These are phyloP conservation scores for Ceyx cyanopectus DNA, from an alignment of 2,113 vertebrate species.

Conservation along the genomic window DNA sequence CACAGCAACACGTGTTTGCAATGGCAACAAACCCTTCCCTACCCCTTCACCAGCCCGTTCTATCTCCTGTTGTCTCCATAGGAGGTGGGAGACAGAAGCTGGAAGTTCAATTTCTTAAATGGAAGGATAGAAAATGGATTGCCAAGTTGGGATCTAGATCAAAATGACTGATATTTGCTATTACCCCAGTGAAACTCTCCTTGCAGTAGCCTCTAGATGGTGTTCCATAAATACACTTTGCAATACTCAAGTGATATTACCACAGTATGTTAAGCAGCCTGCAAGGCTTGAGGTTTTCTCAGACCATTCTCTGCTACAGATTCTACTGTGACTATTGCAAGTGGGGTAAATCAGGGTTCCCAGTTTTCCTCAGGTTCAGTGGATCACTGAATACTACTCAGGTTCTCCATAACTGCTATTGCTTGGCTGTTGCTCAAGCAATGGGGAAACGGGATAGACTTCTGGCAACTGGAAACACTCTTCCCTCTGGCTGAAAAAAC, in stretches of 20 bases:
- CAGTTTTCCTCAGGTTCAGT: not conserved
- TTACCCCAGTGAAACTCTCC: not conserved
- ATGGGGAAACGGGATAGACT: not conserved
- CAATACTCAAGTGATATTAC: not conserved
- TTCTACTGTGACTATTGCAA: not conserved
- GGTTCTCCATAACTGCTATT: not conserved
- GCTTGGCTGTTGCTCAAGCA: not conserved
- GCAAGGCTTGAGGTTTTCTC: not conserved
- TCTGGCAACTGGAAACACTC: not conserved
- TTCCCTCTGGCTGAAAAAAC: not conserved
- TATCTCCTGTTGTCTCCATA: not conserved
- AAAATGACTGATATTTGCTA: not conserved
- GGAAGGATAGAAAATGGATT: not conserved
- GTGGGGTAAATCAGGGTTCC: not conserved
- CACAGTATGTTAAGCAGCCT: not conserved
- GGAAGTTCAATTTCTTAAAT: not conserved
- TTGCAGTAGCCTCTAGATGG: not conserved
- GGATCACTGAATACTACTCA: not conserved
- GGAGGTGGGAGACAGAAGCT: not conserved
- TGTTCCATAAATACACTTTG: not conserved
- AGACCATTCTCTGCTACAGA: not conserved
- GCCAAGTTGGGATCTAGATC: not conserved
- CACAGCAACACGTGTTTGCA: accelerated
- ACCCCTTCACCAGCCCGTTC: not conserved
- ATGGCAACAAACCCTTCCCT: not conserved